Percentiles rank a stretch among this genome's conserved stretches.
phyloP scores from a whole-genome alignment of 1,140 invertebrate genomes.

The Rhizoglyphus robini region DNA sequence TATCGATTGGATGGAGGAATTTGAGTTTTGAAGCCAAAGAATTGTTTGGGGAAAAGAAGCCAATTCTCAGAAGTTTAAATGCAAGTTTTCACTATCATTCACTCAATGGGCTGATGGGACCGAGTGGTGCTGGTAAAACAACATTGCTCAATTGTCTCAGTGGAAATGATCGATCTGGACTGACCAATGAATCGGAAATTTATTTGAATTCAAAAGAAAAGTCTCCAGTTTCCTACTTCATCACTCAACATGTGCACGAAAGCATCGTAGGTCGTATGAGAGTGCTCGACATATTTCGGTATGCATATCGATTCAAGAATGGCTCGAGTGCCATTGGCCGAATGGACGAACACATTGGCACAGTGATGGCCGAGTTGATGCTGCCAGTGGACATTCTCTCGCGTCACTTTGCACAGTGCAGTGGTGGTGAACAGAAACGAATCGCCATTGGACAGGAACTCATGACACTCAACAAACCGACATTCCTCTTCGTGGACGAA shows the following conservation, averaged over 20 bases:
- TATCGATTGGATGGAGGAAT: slow-evolving; percentile 1
- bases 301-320: slow-evolving; percentile 15
- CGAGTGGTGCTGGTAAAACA: too few relatives aligned
- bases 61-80: slow-evolving; percentile 3
- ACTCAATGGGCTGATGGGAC: neutral
- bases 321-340: neutral
- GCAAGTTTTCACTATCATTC: neutral
- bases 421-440: slow-evolving; percentile 17
- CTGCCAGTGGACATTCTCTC: neutral
- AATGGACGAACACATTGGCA: neutral
- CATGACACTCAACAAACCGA: neutral
- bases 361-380: neutral
- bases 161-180: too few relatives aligned
- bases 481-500: slow-evolving; percentile 18
- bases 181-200: too few relatives aligned
- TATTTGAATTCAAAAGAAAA: neutral
- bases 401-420: neutral
- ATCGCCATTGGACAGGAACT: slow-evolving; percentile 20
- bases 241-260: slow-evolving; percentile 9
- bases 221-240: neutral
- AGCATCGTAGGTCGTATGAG: slow-evolving; percentile 1
- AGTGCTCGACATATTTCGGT: neutral
- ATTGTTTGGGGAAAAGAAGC: neutral
- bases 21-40: neutral
- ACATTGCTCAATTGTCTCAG: too few relatives aligned